These are phyloP conservation scores for Aplocera efformata DNA, from an alignment of 2,888 invertebrate genomes.

Conservation along the genomic window DNA sequence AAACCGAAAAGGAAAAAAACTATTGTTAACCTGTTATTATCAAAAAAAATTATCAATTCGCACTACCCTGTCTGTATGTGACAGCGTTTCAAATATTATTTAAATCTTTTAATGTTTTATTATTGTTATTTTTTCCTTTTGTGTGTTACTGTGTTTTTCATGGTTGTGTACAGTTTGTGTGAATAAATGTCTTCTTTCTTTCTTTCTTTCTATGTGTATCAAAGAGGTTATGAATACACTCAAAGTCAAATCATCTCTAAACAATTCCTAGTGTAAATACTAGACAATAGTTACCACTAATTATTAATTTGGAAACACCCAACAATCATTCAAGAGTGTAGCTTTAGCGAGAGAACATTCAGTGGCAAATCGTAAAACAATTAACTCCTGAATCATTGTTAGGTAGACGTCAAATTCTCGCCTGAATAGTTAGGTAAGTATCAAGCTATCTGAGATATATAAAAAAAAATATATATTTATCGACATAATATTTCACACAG, in stretches of 20 bases:
- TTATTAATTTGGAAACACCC: slow-evolving; percentile 17
- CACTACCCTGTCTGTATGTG: no score
- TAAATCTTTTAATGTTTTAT: no score
- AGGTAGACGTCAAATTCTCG: slow-evolving; percentile 32
- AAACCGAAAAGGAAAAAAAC: no score
- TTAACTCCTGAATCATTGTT: slow-evolving; percentile 35
- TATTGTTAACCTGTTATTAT: no score
- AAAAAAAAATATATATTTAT: neutral
- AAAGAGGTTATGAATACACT: neutral
- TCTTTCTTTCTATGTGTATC: no score
- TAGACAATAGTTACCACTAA: slow-evolving; percentile 17
- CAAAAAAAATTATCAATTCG: no score
- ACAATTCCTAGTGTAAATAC: slow-evolving; percentile 12
- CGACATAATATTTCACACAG: neutral
- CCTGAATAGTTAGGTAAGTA: slow-evolving; percentile 6
- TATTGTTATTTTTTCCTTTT: no score
- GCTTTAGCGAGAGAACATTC: slow-evolving; percentile 14
- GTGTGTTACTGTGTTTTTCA: no score
- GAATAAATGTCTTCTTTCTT: no score
- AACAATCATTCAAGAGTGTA: slow-evolving; percentile 37
- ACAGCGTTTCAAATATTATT: neutral
- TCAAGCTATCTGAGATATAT: no score
- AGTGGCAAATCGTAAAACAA: slow-evolving; percentile 15
- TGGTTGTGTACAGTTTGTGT: no score
- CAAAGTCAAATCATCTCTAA: slow-evolving; percentile 9